Evolutionary conservation across 1,140 invertebrate genomes (phyloP).

Genomic region (Pogonus chalceus): DNA sequence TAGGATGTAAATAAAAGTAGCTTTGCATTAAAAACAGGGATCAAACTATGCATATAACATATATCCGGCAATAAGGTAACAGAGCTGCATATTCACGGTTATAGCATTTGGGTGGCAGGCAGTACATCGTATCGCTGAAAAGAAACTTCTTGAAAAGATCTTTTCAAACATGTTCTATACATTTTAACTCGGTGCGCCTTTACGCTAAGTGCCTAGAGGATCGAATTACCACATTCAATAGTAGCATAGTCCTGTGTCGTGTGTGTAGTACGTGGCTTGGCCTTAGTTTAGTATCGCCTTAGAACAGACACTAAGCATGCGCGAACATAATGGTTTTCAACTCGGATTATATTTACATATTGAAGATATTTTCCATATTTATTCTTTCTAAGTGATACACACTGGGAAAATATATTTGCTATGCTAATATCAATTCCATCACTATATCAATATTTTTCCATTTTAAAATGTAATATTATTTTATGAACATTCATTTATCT

Average conservation of each 20-base stretch:
- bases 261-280: neutral
- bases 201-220: neutral
- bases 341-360: neutral
- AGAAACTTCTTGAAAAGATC: neutral
- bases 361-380: neutral
- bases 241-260: neutral
- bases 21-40: neutral
- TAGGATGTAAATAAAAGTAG: too few species aligned
- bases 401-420: neutral
- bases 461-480: too few species aligned
- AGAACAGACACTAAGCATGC: neutral
- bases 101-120: too few species aligned
- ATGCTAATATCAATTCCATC: too few species aligned
- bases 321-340: neutral
- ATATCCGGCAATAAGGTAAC: neutral
- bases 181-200: neutral
- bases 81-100: neutral
- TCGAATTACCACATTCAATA: neutral
- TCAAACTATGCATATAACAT: neutral
- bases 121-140: neutral
- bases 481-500: too few species aligned
- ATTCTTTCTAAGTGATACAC: neutral
- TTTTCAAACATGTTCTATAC: neutral
- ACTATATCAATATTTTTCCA: too few species aligned
- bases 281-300: neutral